phyloP scores from a whole-genome alignment of 2,888 invertebrate species.

The Kryphioiulus occultus region DNA sequence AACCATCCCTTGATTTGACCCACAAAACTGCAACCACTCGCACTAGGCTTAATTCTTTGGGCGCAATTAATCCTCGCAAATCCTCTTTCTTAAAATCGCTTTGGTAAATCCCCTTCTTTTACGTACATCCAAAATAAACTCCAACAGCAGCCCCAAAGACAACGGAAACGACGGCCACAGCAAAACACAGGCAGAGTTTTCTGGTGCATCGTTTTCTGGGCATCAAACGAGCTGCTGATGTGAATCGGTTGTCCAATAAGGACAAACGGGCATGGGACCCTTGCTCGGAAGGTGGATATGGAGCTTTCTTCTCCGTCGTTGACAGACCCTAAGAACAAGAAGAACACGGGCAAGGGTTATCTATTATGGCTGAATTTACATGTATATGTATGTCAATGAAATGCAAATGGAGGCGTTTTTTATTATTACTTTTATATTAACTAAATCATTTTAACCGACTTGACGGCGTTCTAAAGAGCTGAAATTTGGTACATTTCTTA shows the following conservation, averaged over 20 bases:
- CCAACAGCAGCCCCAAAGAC: slow-evolving; percentile 75
- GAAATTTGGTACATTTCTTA: no score
- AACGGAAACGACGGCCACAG: slow-evolving; percentile 82
- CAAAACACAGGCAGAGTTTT: slow-evolving; percentile 85
- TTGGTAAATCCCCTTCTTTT: background rate
- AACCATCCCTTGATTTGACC: background rate
- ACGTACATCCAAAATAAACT: slow-evolving; percentile 74
- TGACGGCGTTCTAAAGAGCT: no score
- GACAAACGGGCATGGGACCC: slow-evolving; percentile 47
- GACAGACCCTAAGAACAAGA: slow-evolving; percentile 14
- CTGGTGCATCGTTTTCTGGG: slow-evolving; percentile 70
- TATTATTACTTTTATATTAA: no score
- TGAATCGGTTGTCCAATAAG: slow-evolving; percentile 42
- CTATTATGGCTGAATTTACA: background rate
- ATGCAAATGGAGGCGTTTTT: no score
- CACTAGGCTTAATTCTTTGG: background rate
- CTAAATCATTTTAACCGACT: no score
- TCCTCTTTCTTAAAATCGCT: background rate
- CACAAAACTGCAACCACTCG: background rate
- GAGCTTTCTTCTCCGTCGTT: slow-evolving; percentile 18
- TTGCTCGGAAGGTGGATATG: slow-evolving; percentile 34
- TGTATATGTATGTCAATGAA: background rate
- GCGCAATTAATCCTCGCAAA: background rate
- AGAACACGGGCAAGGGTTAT: background rate
- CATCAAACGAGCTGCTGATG: slow-evolving; percentile 39